phyloP scores from a whole-genome alignment of 1,140 invertebrate species.

The Harpegnathos saltator region DNA sequence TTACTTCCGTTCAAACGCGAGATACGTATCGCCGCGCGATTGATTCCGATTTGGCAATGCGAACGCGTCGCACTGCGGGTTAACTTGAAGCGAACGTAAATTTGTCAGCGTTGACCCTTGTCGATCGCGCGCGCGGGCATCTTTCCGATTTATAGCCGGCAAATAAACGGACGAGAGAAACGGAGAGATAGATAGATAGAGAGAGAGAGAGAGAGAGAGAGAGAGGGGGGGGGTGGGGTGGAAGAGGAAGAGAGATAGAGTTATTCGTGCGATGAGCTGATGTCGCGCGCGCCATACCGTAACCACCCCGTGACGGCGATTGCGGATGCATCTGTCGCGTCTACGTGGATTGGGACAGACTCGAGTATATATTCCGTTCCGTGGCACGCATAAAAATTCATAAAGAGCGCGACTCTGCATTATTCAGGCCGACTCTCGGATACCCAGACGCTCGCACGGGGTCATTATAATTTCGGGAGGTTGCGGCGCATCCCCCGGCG shows the following conservation, averaged over 20 bases:
- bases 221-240: too few relatives aligned
- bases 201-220: too few relatives aligned
- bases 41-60: background rate
- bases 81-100: conserved; percentile 16
- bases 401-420: conserved; percentile 80
- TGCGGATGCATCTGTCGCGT: conserved; percentile 24
- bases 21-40: background rate
- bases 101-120: background rate
- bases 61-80: background rate
- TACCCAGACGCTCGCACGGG: conserved; percentile 64
- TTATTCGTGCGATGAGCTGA: background rate
- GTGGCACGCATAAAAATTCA: conserved; percentile 81
- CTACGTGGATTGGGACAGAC: conserved; percentile 38
- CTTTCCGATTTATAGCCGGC: conserved; percentile 23
- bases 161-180: background rate
- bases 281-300: background rate
- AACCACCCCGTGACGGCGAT: background rate
- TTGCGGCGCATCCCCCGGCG: conserved; percentile 66
- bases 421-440: conserved; percentile 78
- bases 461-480: conserved; percentile 81
- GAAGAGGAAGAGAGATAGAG: too few relatives aligned
- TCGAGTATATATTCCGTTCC: conserved; percentile 78
- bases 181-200: too few relatives aligned
- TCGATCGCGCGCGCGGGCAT: background rate
- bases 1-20: too few relatives aligned